Evolutionary conservation across 1,140 invertebrate genomes (phyloP), one percentile per base, ranked within the genome.

Genomic region (Drosophila orena): DNA sequence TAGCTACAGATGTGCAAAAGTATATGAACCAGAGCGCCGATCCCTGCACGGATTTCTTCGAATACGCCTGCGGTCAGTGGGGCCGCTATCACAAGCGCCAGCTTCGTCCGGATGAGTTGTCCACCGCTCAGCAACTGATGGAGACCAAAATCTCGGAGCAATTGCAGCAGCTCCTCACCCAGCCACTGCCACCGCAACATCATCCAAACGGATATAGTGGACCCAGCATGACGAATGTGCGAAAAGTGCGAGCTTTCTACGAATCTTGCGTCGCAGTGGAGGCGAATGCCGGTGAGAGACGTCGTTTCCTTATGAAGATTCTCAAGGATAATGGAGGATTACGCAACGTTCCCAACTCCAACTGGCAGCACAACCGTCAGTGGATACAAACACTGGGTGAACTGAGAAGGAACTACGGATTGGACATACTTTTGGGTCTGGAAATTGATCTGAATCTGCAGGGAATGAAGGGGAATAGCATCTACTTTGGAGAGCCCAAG

Each of bases 41-140:
- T 92, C 98, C 98, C 1, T 99, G 98, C 91, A 92, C 95, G 2
- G 97, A 98, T 92, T 99, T 98, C 92, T 98, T 97, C 91, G 94
- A 96, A 22, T 90, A 79, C 24, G 86, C 86, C 35, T 90, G 86
- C 17, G 86, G 86, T 10, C 69, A 86, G 97, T 96, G 90, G 95
- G 97, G 46, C 0, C 38, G 55, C 0, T 55, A 69, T 30, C 79
- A 80, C n/a, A 65, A 27, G 22, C 72, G 68, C 2, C 77, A 72
- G 5, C 53, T 75, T 34, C 84, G 69, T 11, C 49, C 55, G 7
- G 68, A 42, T 0, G 66, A 76, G 22, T 27, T 85, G 37, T 11
- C 30, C 7, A 85, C 81, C 14, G 85, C 80, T 0, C 77, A 78
- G 20, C 62, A 85, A 4, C 5, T 81, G 7, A 61, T 81, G 14